These are phyloP conservation scores for Myripristis murdjan DNA, from an alignment of 2,797 vertebrate species.

Conservation along the genomic window DNA sequence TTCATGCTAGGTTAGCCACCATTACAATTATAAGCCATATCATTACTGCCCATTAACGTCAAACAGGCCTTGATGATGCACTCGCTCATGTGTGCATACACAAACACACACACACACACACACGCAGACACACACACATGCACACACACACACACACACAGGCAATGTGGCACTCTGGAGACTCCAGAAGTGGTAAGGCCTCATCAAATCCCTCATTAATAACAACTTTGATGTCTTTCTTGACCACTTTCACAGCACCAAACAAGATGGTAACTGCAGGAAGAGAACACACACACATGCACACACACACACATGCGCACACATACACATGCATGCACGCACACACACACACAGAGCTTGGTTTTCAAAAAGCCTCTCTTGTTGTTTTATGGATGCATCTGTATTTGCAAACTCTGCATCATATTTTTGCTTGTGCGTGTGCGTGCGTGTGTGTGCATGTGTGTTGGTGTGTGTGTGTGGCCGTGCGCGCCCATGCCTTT, in stretches of 20 bases:
- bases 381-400: too few species aligned
- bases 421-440: background rate
- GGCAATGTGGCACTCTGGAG: slow-evolving; percentile 1
- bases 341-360: slow-evolving; percentile 7
- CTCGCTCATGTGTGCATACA: slow-evolving; percentile 22
- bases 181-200: slow-evolving; percentile 30
- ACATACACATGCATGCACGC: too few species aligned
- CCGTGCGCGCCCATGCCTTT: background rate
- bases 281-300: slow-evolving; percentile 20
- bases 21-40: slow-evolving; percentile 68
- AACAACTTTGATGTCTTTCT: slow-evolving; percentile 34
- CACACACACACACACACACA: slow-evolving; percentile 12
- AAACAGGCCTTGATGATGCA: slow-evolving; percentile 51
- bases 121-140: slow-evolving; percentile 7
- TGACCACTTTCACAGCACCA: slow-evolving; percentile 22
- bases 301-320: slow-evolving; percentile 13
- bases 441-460: background rate
- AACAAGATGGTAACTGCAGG: slow-evolving; percentile 33
- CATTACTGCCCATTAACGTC: slow-evolving; percentile 78
- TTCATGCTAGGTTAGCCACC: slow-evolving; percentile 65
- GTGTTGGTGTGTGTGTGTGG: background rate
- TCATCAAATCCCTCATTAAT: slow-evolving; percentile 59
- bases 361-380: background rate
- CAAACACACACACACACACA: slow-evolving; percentile 25
- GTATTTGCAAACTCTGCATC: too few species aligned